Conservation (phyloP, 2,113 vertebrate species). For the Malurus elegans region DNA sequence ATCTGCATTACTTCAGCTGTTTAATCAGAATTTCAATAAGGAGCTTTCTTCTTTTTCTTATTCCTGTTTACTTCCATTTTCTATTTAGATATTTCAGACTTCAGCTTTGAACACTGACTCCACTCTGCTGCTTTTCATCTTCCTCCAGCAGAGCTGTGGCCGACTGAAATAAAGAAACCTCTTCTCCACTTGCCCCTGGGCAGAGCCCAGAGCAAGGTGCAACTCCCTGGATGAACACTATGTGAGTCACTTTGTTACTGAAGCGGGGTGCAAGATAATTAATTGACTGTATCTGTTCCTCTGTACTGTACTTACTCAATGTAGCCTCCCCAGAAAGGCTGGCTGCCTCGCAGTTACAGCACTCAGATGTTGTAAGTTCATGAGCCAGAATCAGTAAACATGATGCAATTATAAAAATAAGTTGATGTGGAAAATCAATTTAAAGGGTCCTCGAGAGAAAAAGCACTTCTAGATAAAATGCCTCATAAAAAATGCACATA, state of each 20-base stretch:
- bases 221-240: not conserved
- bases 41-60: not conserved
- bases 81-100: not conserved
- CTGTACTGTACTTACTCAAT: not conserved
- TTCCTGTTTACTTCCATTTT: not conserved
- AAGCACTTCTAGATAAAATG: slow-evolving; percentile 52
- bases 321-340: not conserved
- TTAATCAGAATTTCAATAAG: not conserved
- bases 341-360: not conserved
- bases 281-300: not conserved
- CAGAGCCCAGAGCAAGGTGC: not conserved
- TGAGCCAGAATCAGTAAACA: slow-evolving; percentile 48
- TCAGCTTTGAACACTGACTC: not conserved
- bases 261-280: not conserved
- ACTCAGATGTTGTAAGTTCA: slow-evolving; percentile 25
- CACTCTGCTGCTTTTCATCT: not conserved
- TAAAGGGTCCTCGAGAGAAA: slow-evolving; percentile 36
- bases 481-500: slow-evolving; percentile 44
- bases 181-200: not conserved
- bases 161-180: not conserved
- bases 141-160: not conserved
- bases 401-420: slow-evolving; percentile 57
- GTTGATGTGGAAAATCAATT: slow-evolving; percentile 40
- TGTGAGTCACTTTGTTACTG: not conserved
- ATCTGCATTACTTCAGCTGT: not conserved